Percentiles rank a stretch among this genome's conserved stretches.
phyloP scores from a whole-genome alignment of 2,113 vertebrate genomes.

The Rhabdomys dilectus region DNA sequence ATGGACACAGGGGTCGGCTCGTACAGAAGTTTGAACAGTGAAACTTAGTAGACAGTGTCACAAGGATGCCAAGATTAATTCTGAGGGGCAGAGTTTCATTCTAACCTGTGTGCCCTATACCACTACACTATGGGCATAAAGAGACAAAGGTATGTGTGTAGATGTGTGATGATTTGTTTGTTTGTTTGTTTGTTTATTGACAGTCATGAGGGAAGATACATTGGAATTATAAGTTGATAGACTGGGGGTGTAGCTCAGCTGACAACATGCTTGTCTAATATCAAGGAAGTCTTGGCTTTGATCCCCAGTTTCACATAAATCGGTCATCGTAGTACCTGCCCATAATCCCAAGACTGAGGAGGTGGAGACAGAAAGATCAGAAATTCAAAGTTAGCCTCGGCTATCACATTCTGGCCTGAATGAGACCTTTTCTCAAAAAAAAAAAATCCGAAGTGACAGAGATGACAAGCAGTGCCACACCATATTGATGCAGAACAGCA shows the following conservation, averaged over 20 bases:
- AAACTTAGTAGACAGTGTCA: not conserved
- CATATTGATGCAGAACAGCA: too few species aligned
- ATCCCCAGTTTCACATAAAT: not conserved
- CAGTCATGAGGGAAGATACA: not conserved
- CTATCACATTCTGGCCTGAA: not conserved
- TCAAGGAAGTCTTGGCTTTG: too few species aligned
- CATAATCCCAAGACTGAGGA: not conserved
- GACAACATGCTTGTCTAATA: not conserved
- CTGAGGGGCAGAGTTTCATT: not conserved
- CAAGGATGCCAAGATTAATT: not conserved
- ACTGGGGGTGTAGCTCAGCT: not conserved
- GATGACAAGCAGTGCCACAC: not conserved
- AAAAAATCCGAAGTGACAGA: not conserved
- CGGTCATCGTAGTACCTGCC: too few species aligned
- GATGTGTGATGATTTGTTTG: accelerated
- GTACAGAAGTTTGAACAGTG: not conserved
- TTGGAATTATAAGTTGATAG: not conserved
- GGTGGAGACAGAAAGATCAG: not conserved
- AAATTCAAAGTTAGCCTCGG: not conserved
- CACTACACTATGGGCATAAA: not conserved
- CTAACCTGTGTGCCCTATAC: not conserved
- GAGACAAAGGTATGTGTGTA: not conserved
- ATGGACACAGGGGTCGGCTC: too few species aligned
- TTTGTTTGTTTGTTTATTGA: not conserved
- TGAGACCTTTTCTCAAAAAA: not conserved